A percentile compares a stretch with the other conserved stretches of the same genome.
Conservation (phyloP, 2,113 vertebrate genomes). For the Progne subis region DNA sequence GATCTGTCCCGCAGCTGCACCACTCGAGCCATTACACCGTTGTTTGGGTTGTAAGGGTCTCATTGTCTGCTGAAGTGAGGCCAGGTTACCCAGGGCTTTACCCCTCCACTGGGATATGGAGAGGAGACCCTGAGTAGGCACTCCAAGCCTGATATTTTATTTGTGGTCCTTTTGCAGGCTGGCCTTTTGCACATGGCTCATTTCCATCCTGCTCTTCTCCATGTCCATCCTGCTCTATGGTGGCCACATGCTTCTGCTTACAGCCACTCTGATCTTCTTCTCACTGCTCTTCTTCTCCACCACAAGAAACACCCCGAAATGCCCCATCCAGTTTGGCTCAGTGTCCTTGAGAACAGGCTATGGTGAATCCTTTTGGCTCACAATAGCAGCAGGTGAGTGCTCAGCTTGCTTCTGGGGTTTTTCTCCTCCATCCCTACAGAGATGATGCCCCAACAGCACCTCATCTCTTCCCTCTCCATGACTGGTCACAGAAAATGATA, state of each 20-base stretch:
- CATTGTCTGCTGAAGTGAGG: neutral
- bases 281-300: conserved; percentile 85
- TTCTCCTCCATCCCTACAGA: neutral
- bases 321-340: conserved; percentile 82
- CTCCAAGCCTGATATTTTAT: neutral
- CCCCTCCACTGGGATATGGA: neutral
- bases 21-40: neutral
- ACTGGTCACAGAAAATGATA: neutral
- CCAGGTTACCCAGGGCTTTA: neutral
- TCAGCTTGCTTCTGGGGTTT: neutral
- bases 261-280: conserved; percentile 83
- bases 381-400: conserved; percentile 82
- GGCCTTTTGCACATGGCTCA: conserved; percentile 92
- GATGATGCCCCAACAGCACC: fast-evolving
- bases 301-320: conserved; percentile 68
- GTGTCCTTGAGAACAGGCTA: conserved; percentile 75
- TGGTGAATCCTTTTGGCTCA: conserved; percentile 91
- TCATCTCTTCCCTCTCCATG: neutral
- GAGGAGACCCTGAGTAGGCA: neutral
- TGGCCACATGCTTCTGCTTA: conserved; percentile 84
- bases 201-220: conserved; percentile 86
- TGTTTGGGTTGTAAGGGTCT: neutral
- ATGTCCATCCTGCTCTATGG: conserved; percentile 86
- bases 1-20: neutral
- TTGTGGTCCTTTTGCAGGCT: conserved; percentile 75